Evolutionary conservation across 2,113 vertebrate species (phyloP).

Genomic region (Podarcis raffonei): DNA sequence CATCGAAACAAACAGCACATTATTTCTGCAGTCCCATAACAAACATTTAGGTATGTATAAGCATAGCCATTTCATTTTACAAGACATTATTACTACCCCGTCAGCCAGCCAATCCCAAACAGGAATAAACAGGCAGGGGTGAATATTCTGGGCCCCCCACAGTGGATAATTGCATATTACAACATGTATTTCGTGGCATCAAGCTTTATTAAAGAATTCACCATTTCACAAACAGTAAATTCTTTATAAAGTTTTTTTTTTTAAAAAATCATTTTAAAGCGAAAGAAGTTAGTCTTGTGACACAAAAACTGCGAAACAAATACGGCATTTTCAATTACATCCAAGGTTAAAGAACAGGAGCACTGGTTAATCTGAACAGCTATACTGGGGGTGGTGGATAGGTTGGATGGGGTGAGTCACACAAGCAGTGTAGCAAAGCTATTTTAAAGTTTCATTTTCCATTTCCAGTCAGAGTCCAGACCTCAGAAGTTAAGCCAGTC

Average conservation of each 20-base stretch:
- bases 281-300: conserved; percentile 8
- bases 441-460: conserved; percentile 23
- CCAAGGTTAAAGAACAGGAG: not conserved
- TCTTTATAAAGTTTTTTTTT: not conserved
- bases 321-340: conserved; percentile 3
- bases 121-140: not conserved
- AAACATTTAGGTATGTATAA: conserved; percentile 10
- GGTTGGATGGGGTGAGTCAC: conserved; percentile 23
- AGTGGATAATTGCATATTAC: not conserved
- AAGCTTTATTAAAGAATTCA: conserved; percentile 25
- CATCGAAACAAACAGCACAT: not conserved
- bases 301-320: conserved; percentile 11
- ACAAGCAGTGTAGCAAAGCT: conserved; percentile 28
- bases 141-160: too few species aligned
- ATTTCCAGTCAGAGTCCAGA: conserved; percentile 23
- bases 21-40: not conserved
- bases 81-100: not conserved
- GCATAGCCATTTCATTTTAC: not conserved
- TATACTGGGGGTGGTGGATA: not conserved
- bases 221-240: conserved; percentile 15
- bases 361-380: conserved; percentile 2
- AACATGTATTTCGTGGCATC: conserved; percentile 13
- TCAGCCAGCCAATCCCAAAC: not conserved
- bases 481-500: not conserved
- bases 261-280: not conserved